These are phyloP conservation scores for Meiosimyza platycephala DNA, from an alignment of 2,888 invertebrate genomes.

Conservation along the genomic window DNA sequence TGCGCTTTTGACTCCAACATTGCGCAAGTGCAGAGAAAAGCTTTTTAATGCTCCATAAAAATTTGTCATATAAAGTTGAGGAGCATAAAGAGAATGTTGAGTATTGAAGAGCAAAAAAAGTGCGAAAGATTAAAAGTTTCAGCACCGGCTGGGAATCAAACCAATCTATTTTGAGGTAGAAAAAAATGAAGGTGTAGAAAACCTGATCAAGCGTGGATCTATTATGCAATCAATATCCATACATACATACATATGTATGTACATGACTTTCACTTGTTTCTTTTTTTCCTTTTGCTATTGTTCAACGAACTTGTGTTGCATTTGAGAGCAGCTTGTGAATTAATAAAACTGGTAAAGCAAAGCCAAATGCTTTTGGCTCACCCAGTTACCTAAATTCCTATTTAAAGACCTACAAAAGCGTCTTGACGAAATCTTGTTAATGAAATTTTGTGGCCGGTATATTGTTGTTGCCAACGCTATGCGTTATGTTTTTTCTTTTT, in stretches of 20 bases:
- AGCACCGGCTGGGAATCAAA: no score
- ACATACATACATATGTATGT: not conserved
- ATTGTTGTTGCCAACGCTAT: not conserved
- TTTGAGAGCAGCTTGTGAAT: no score
- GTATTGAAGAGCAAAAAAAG: no score
- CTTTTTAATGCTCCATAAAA: no score
- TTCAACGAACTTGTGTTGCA: no score
- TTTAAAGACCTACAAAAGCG: conserved; percentile 41
- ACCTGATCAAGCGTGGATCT: not conserved
- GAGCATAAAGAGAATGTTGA: no score
- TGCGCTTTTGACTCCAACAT: no score
- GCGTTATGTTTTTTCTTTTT: not conserved
- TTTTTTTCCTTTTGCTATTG: not conserved
- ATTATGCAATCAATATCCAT: conserved; percentile 11
- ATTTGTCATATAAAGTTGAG: no score
- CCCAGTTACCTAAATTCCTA: conserved; percentile 45
- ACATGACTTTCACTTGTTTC: conserved; percentile 20
- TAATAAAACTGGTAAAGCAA: conserved; percentile 38
- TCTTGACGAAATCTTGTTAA: conserved; percentile 58
- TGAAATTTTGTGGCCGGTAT: conserved; percentile 53
- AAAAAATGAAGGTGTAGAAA: not conserved
- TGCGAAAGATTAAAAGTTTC: no score
- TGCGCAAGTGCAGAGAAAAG: no score
- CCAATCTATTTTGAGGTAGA: not conserved
- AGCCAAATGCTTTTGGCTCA: conserved; percentile 41